Base-by-base conservation (phyloP, 2,888 invertebrate species). In the Plagiodera versicolora region DNA sequence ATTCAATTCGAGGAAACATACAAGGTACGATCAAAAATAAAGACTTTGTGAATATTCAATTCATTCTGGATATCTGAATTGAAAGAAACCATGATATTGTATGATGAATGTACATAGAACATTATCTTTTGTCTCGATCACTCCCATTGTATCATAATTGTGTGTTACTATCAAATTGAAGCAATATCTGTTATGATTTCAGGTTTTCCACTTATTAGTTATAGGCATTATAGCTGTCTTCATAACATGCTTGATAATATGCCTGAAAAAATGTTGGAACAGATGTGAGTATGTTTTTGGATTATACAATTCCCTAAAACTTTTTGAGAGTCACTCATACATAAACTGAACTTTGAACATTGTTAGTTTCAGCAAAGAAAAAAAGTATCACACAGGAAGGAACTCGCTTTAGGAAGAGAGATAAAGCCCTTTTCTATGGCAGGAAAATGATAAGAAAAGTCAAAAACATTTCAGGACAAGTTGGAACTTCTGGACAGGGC, bases 371-470 rank as follows among this genome's bases (percentile, higher is more conserved):
- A 52, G 68, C 68, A 16, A 68, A 64, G 28, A 71, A 68, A 64
- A 69, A 71, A 55, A 61, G 67, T n/a, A 32, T 70, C 19, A 62
- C 70, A 10, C 70, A 72, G 55, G 73, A 75, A 57, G 56, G 84
- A 56, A 83, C 88, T 28, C 84, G 97, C 46, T 97, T 97, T 83
- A 85, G 98, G 53, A 98, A 98, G 79, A 85, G 98, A 56, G 98
- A 98, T 85, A 98, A 97, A 82, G 94, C 98, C 78, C 82, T 96
- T 52, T 98, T 97, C 83, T 98, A 96, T 80, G 97, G 97, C 2
- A 83, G 95, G 20, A 91, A 96, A 74, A 96, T 98, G 94, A 81
- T 98, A 69, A 84, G 98, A 67, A 96, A 97, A 83, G 95, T 95
- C 64, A 88, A 85, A 76, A 89, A 87, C 45, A 89, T 92, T 58